Conservation (phyloP, 2,113 vertebrate species). For the Chionis minor region DNA sequence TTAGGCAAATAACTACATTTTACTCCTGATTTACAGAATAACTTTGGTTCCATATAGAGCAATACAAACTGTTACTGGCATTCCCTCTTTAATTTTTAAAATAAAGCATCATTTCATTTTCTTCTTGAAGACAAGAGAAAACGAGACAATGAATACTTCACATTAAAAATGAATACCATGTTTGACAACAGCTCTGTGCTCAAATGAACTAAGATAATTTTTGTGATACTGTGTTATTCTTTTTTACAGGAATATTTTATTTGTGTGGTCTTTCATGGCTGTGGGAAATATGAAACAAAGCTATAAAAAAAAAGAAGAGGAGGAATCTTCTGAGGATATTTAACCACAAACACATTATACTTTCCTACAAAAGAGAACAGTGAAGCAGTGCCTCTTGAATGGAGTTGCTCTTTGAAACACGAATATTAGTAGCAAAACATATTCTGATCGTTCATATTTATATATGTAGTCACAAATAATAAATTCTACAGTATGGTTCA, state of each 20-base stretch:
- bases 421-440: not conserved
- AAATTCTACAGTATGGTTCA: not conserved
- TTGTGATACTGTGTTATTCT: slow-evolving; percentile 16
- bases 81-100: slow-evolving; percentile 44
- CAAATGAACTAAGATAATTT: slow-evolving; percentile 41
- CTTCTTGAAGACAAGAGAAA: slow-evolving; percentile 30
- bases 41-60: not conserved
- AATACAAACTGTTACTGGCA: slow-evolving; percentile 10
- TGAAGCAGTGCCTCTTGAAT: not conserved
- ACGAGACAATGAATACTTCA: not conserved
- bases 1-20: not conserved
- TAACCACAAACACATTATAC: slow-evolving; percentile 42
- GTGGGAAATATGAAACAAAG: slow-evolving; percentile 31
- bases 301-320: not conserved
- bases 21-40: not conserved
- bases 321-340: not conserved
- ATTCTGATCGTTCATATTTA: not conserved
- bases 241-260: slow-evolving; percentile 48
- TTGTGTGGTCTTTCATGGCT: slow-evolving; percentile 41
- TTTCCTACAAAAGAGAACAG: not conserved
- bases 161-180: slow-evolving; percentile 6
- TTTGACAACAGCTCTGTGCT: slow-evolving; percentile 40
- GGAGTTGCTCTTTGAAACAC: slow-evolving; percentile 3
- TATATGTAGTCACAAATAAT: not conserved
- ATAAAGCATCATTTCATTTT: slow-evolving; percentile 14